These are phyloP conservation scores for Progne subis DNA, from an alignment of 2,113 vertebrate species.

Conservation along the genomic window DNA sequence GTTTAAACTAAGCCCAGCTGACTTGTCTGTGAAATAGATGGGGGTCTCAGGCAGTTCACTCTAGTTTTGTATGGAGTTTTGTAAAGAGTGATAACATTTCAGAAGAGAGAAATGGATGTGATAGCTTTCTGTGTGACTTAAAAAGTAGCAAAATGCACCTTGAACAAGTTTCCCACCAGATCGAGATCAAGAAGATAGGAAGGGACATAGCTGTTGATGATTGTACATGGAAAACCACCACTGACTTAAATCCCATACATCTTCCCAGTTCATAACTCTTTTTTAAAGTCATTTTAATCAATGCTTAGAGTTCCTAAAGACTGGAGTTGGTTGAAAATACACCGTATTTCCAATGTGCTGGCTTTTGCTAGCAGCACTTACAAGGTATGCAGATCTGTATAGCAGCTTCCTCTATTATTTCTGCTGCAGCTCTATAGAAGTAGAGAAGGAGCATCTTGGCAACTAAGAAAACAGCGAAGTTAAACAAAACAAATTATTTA, in stretches of 20 bases:
- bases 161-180: fast-evolving
- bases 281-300: neutral
- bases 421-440: neutral
- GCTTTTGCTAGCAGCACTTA: neutral
- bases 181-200: neutral
- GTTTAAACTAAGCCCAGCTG: neutral
- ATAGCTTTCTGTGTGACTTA: neutral
- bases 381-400: neutral
- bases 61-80: neutral
- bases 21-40: neutral
- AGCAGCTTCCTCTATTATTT: neutral
- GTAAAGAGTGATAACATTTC: neutral
- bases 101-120: neutral
- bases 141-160: neutral
- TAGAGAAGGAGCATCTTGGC: neutral
- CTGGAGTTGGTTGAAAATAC: neutral
- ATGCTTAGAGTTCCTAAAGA: neutral
- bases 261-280: neutral
- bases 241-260: neutral
- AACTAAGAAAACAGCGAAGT: neutral
- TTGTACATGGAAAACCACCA: neutral
- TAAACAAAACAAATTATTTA: neutral
- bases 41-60: neutral
- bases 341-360: neutral
- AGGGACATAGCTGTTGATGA: neutral